Conservation (phyloP, 2,888 invertebrate genomes). For the Elysia crispata region DNA sequence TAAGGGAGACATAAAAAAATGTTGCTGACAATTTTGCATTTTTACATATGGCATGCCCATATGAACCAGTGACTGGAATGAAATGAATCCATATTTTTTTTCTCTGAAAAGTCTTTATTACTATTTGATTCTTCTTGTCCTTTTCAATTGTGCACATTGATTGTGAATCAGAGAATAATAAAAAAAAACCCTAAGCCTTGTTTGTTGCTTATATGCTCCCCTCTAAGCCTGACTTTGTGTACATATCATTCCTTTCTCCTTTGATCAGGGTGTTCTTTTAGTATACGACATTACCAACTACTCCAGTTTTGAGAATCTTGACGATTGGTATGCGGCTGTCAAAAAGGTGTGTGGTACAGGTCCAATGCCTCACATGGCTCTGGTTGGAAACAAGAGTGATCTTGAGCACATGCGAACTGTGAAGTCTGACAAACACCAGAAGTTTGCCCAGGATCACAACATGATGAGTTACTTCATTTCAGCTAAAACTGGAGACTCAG, state of each 20-base stretch:
- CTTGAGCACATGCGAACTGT: constrained; percentile 79
- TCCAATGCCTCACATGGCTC: constrained; percentile 77
- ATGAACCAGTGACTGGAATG: no score
- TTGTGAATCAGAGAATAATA: no score
- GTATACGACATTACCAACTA: constrained; percentile 91
- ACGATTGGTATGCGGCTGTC: constrained; percentile 83
- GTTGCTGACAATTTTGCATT: no score
- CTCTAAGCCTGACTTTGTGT: not conserved
- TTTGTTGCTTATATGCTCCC: no score
- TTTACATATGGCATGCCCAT: no score
- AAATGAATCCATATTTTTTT: no score
- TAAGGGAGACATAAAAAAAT: no score
- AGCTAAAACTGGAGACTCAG: constrained; percentile 80
- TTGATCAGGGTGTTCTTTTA: constrained; percentile 86
- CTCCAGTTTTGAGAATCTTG: constrained; percentile 87
- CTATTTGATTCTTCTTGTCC: no score
- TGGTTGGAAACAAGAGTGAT: constrained; percentile 81
- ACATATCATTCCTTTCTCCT: not conserved
- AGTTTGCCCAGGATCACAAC: constrained; percentile 78
- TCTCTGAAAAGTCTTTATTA: no score
- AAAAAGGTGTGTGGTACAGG: constrained; percentile 74
- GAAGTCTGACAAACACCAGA: constrained; percentile 78
- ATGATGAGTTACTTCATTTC: constrained; percentile 79
- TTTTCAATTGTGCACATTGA: no score
- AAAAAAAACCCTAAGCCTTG: no score